Conservation (phyloP, 2,888 invertebrate species). For the Sarcophaga variegata region DNA sequence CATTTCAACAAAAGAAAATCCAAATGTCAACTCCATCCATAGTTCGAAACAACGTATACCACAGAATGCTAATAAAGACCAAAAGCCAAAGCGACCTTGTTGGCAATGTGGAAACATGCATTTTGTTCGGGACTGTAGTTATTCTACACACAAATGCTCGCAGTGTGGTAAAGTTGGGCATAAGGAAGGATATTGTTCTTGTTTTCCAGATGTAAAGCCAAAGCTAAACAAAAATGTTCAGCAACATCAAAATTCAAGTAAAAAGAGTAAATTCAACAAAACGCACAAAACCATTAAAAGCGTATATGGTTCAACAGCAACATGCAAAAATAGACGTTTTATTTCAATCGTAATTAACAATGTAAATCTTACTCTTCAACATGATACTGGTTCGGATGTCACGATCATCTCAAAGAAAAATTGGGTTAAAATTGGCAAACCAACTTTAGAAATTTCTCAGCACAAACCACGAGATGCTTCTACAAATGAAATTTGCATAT, state of each 20-base stretch:
- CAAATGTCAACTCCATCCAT: not conserved
- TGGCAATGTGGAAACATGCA: not conserved
- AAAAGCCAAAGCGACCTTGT: not conserved
- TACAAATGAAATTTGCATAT: no score
- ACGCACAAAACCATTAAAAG: no score
- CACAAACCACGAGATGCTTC: no score
- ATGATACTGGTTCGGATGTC: constrained; percentile 36
- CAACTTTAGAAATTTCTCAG: no score
- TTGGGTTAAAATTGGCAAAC: not conserved
- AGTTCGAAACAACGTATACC: not conserved
- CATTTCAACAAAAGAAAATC: no score
- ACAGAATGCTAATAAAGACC: not conserved
- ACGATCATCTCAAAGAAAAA: constrained; percentile 23
- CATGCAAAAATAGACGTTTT: constrained; percentile 9
- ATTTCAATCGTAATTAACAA: not conserved
- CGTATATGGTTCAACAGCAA: not conserved
- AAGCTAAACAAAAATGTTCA: not conserved
- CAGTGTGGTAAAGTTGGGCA: constrained; percentile 7
- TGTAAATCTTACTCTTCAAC: constrained; percentile 32
- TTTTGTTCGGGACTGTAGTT: constrained; percentile 3
- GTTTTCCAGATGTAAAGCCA: not conserved
- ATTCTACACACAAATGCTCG: constrained; percentile 9
- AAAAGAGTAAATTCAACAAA: not conserved
- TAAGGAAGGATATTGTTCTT: no score
- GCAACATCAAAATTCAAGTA: constrained; percentile 3